Evolutionary conservation across 2,888 invertebrate species (phyloP).

Genomic region (Agrypnus murinus): DNA sequence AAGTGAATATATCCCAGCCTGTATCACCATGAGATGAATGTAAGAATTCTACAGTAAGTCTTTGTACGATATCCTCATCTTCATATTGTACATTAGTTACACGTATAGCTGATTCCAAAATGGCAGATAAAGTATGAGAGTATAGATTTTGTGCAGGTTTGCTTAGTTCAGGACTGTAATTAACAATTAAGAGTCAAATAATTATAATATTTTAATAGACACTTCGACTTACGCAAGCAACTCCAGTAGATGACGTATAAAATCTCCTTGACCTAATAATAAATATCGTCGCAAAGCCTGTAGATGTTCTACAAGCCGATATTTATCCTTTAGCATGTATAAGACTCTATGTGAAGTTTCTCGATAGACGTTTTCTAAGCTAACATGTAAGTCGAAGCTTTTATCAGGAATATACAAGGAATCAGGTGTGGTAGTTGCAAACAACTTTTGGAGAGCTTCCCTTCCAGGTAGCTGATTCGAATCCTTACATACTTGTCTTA

Average conservation of each 20-base stretch:
- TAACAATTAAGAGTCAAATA: neutral
- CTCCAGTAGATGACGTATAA: constrained; percentile 94
- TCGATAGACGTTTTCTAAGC: constrained; percentile 88
- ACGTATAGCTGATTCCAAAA: constrained; percentile 89
- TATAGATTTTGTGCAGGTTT: constrained; percentile 91
- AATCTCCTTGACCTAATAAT: constrained; percentile 96
- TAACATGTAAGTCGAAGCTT: constrained; percentile 84
- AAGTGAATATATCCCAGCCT: constrained; percentile 93
- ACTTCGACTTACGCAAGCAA: constrained; percentile 87
- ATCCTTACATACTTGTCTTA: constrained; percentile 93
- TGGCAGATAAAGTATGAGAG: constrained; percentile 90
- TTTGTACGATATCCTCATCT: constrained; percentile 90
- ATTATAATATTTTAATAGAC: too few relatives aligned
- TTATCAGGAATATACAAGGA: constrained; percentile 81
- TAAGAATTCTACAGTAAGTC: constrained; percentile 83
- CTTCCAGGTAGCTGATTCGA: constrained; percentile 79
- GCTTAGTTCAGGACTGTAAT: constrained; percentile 87
- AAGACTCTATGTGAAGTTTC: constrained; percentile 91
- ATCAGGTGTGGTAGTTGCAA: constrained; percentile 74
- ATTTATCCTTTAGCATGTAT: constrained; percentile 89
- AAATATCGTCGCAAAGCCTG: constrained; percentile 93
- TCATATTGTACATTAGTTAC: constrained; percentile 97
- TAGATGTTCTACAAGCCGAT: constrained; percentile 92
- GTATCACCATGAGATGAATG: constrained; percentile 78
- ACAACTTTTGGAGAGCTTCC: constrained; percentile 74